Evolutionary conservation across 2,113 vertebrate species (phyloP).

Genomic region (Lophura nycthemera): DNA sequence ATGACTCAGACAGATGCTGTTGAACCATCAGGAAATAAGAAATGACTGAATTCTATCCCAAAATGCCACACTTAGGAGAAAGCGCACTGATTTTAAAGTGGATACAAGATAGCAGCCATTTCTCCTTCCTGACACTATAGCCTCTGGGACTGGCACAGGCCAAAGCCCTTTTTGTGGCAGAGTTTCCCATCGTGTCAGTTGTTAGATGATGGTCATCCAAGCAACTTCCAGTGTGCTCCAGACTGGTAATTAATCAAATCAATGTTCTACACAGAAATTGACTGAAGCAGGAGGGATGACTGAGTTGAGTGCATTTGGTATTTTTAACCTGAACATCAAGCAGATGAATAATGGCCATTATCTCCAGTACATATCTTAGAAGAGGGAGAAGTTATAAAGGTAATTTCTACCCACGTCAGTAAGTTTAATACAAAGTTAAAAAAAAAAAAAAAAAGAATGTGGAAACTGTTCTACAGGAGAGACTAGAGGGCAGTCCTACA

Average conservation of each 20-base stretch:
- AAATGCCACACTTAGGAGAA: not conserved
- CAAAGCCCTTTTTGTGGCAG: not conserved
- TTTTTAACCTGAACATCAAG: slow-evolving; percentile 39
- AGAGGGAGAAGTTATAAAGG: slow-evolving; percentile 6
- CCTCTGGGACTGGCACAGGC: not conserved
- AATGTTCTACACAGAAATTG: not conserved
- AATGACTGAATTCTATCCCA: not conserved
- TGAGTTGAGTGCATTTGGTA: not conserved
- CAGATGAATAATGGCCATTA: not conserved
- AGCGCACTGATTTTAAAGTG: not conserved
- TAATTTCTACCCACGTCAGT: not conserved
- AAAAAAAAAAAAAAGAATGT: not conserved
- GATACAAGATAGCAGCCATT: not conserved
- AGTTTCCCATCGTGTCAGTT: not conserved
- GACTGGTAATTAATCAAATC: slow-evolving; percentile 10
- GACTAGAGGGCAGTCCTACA: not conserved
- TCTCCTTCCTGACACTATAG: fast-evolving
- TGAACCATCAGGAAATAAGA: not conserved
- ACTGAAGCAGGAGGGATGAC: not conserved
- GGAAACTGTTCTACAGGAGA: not conserved
- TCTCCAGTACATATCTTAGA: slow-evolving; percentile 4
- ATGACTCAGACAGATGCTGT: not conserved
- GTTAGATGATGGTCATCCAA: not conserved
- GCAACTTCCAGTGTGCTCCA: not conserved
- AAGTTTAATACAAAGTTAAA: not conserved